phyloP scores from a whole-genome alignment of 2,888 invertebrate genomes.

The Iphiclides podalirius region DNA sequence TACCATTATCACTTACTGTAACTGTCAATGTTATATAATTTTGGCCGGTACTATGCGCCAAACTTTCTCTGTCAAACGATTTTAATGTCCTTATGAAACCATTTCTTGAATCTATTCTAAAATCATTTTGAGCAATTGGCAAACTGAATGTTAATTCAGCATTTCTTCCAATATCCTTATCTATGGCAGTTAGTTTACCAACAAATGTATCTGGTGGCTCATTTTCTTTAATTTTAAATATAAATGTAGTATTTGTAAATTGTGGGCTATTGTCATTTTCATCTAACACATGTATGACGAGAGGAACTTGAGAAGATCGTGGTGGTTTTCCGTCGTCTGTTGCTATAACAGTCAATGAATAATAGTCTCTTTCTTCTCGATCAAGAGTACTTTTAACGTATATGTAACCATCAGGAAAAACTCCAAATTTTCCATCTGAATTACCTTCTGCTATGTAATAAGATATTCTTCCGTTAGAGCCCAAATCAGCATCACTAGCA shows the following conservation, averaged over 20 bases:
- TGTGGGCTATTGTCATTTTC: conserved; percentile 97
- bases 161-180: conserved; percentile 94
- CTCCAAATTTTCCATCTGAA: conserved; percentile 91
- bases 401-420: conserved; percentile 96
- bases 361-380: conserved; percentile 94
- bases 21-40: conserved; percentile 92
- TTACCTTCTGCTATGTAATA: conserved; percentile 94
- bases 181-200: conserved; percentile 93
- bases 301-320: conserved; percentile 91
- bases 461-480: conserved; percentile 87
- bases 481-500: conserved; percentile 94
- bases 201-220: conserved; percentile 94
- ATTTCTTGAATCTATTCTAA: conserved; percentile 92
- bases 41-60: conserved; percentile 88
- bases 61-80: conserved; percentile 93
- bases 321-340: conserved; percentile 89
- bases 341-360: conserved; percentile 91
- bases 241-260: conserved; percentile 94
- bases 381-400: conserved; percentile 93
- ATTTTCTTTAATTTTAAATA: conserved; percentile 93
- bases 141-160: conserved; percentile 93
- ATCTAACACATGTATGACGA: conserved; percentile 95
- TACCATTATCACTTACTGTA: conserved; percentile 91
- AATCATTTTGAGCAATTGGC: conserved; percentile 87
- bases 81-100: conserved; percentile 93